Base-by-base conservation (phyloP, 2,888 invertebrate genomes). In the Buathra laborator region DNA sequence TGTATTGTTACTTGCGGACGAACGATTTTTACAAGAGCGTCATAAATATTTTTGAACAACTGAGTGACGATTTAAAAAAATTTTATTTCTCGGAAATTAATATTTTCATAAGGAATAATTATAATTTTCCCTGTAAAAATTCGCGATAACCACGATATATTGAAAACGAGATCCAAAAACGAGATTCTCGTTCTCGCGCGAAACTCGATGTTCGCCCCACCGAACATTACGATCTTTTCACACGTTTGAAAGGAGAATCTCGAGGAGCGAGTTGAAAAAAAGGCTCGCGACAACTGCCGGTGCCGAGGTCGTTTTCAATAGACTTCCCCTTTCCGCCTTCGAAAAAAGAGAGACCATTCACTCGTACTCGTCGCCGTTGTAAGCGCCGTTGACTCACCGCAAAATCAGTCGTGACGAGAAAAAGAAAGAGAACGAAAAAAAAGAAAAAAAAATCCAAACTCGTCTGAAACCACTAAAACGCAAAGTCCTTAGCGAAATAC, bases 231-330 rank as follows among this genome's bases (percentile, higher is more conserved):
- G 14, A 75, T 70, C 83, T 83, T 83, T 83, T 83, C 83, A 83
- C 75, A 53, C 79, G 79, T 78, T 83, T 78, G 43, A 83, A 79
- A 79, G 46, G 74, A 83, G 16, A 83, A 14, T 32, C 43, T 12
- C 9, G 59, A 48, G 32, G 29, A 66, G 53, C n/a, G 72, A 68
- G 68, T 59, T 79, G 44, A 72, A 72, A 66, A 71, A 72, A 83
- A 79, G 79, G 68, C 68, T 19, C 51, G 72, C 66, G 71, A 67
- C 78, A 16, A 29, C 68, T 29, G 66, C 76, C 24, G 43, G 14
- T 76, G 71, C 16, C 79, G 71, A 71, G 71, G 70, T 79, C 79
- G 79, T 79, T 71, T 80, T 80, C 72, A 81, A 84, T 78, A 51
- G 62, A 74, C 53, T 66, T 53, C 62, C 29, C 32, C 32, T 10